Base-by-base conservation (phyloP, 2,113 vertebrate genomes). In the Chloroceryle aenea region DNA sequence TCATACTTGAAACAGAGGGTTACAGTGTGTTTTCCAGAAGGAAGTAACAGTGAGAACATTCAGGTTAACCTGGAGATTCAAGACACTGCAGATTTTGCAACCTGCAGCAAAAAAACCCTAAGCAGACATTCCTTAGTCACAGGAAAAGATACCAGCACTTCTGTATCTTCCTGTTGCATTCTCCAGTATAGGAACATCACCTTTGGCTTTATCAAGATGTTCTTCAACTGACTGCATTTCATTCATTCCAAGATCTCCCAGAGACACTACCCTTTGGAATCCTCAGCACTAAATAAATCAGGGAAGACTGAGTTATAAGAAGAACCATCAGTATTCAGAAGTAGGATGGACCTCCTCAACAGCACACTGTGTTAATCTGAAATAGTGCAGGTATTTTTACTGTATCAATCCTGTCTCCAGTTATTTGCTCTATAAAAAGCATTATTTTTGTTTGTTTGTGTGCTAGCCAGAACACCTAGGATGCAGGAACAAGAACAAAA, bases 61-160 rank as follows among this genome's bases (percentile, higher is more conserved):
- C 14, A 53, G 6, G 2, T 62, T 56, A 62, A 52, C 9, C 4
- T 9, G 5, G 9, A 87, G 42, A 63, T 53, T 66, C 0, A 0
- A 81, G 36, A 63, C 3, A 23, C 9, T 26, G 29, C 4, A 88
- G 30, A n/a, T 6, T 83, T 74, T 68, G 14, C 19, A 80, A 21
- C 30, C 17, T 29, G 8, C 20, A 34, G 36, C 47, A 2, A 76
- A 52, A 84, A 43, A 43, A 14, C 15, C 42, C 30, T 4, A 0
- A 76, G 20, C 19, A 64, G 32, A 48, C 7, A 40, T 15, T 3
- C 2, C 12, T 77, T 47, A 66, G 45, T 78, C 29, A 75, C 73
- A 71, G 15, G 17, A 91, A 72, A 77, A 52, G 7, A 19, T 21
- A 45, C 18, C 32, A 75, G 12, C 4, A 10, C 5, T 43, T 7